Evolutionary conservation across 92 coral and sea anemone genomes (phyloP), one percentile per base, ranked within the genome.

Genomic region (Phenganax subtilis): DNA sequence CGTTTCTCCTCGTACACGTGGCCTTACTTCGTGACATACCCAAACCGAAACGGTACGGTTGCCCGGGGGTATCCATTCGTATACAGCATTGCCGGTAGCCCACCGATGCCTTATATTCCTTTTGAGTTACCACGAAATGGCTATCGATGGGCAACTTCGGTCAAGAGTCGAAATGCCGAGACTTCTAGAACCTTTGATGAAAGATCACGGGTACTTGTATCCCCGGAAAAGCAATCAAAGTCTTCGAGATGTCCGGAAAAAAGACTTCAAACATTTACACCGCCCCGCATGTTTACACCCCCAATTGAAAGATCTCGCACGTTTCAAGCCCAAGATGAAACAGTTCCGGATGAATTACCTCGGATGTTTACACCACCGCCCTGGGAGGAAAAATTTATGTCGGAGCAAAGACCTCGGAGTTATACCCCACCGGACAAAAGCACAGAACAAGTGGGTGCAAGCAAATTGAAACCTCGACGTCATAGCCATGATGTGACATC

Each of bases 11-110:
- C 73, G 8, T 53, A 68, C 10, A 68, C 73, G 6, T 68, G 73
- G 73, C 73, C 73, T 14, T 68, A 68, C 29, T 30, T 6, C 11
- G 73, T 37, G 14, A 68, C 73, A 12, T 28, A 68, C 73, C 73
- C 73, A n/a, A 6, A 30, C 73, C 30, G n/a, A 30, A 37, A 68
- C 15, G 54, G 53, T 3, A 37, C 16, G 12, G 10, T 68, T 14
- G 53, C 73, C n/a, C 73, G 53, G 53, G 47, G 53, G 31, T 68
- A 68, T 68, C 73, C 73, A 12, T 37, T 68, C 73, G 17, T 68
- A 9, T 68, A 68, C 73, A 37, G 6, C 15, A 68, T 10, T 27
- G 54, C 53, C 7, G 73, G 73, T 15, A 68, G 7, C 73, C 52
- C 0, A 30, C 73, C 73, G 12, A 68, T 51, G 11, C 47, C 47